Conservation (phyloP, 2,113 vertebrate genomes). For the Esox niger region DNA sequence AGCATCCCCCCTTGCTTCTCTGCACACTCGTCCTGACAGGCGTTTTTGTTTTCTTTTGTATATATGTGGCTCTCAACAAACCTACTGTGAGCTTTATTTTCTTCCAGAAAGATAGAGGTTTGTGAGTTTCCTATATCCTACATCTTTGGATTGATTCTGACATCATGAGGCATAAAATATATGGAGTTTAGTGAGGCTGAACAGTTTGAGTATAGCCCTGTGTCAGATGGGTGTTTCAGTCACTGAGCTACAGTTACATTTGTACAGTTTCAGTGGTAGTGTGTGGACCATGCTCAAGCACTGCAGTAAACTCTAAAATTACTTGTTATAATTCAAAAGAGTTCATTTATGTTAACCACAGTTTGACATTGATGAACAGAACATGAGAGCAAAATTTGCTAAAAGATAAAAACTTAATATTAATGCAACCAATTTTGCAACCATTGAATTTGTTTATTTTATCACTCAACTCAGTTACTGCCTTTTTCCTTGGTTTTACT, state of each 20-base stretch:
- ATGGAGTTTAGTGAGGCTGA: background rate
- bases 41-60: conserved; percentile 68
- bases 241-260: too few species aligned
- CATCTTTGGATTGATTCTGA: conserved; percentile 18
- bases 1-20: conserved; percentile 69
- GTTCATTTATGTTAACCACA: background rate
- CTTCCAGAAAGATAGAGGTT: conserved; percentile 27
- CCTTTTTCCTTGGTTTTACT: too few species aligned
- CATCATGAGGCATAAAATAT: conserved; percentile 8
- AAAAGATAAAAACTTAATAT: too few species aligned
- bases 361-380: background rate
- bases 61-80: conserved; percentile 66
- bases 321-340: background rate
- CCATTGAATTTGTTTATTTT: too few species aligned
- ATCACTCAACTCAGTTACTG: too few species aligned
- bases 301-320: background rate
- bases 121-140: conserved; percentile 25
- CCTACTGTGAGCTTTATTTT: conserved; percentile 23
- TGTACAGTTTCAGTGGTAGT: background rate
- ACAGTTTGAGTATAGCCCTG: background rate
- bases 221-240: background rate
- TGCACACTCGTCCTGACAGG: conserved; percentile 68
- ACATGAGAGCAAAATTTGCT: background rate
- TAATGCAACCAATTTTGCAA: too few species aligned
- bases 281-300: background rate